Evolutionary conservation across 2,888 invertebrate species (phyloP), one percentile per base, ranked within the genome.

Genomic region (Pterobdella sp.): DNA sequence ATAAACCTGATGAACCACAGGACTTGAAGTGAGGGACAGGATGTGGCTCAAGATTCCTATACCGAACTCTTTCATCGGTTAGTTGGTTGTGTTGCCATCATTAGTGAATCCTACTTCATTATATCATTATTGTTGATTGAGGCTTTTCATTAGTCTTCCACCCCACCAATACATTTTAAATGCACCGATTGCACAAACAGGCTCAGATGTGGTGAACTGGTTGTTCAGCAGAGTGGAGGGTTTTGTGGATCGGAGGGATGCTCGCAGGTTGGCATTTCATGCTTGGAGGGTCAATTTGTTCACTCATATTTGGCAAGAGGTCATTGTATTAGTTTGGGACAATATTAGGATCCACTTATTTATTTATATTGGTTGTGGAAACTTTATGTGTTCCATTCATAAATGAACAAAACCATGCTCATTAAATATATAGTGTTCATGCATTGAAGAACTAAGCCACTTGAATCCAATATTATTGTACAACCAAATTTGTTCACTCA

Each of bases 31-130:
- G 77, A 88, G 94, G 74, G 96, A 98, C 85, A 88, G 98, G 22
- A 93, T 94, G 90, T 98, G 98, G 98, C 86, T 98, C 34, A 98
- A 98, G 87, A 96, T 98, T 76, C 94, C 93, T 32, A 96, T 98
- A 81, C 95, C 96, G 72, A 94, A 94, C 86, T 96, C 97, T 76
- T 97, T 98, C 85, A 94, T 98, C 81, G 96, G 95, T 87, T 2
- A 36, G 64, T 14, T 22, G 49, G 49, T 42, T 42, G 7, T 42
- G 49, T 14, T 7, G 7, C 49, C 7, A 42, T 42, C 22, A 14
- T 42, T 14, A 14, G 49, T 42, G 49, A 7, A 14, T 7, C 22
- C 7, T 7, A 7, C 7, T 22, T 14, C 49, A 42, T 42, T 14
- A 42, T 14, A 42, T 14, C 49, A 42, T 42, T n/a, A n/a, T n/a